phyloP scores from a whole-genome alignment of 2,113 vertebrate species.

The Psilopogon haemacephalus region DNA sequence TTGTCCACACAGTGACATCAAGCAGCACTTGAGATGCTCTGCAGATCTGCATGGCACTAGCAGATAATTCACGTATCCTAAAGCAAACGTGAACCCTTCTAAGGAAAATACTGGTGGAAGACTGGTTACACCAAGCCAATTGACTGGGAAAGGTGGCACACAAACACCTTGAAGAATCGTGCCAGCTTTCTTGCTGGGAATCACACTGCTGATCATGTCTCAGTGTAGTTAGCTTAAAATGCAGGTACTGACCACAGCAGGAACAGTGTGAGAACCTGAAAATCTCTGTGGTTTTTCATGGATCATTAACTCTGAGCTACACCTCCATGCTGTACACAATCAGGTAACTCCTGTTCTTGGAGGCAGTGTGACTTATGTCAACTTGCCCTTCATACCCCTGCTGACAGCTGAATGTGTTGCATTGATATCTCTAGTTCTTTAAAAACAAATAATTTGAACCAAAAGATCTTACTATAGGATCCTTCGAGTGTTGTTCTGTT shows the following conservation, averaged over 20 bases:
- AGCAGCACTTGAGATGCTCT: background rate
- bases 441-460: constrained; percentile 56
- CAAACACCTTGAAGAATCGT: background rate
- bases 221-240: background rate
- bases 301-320: background rate
- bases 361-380: background rate
- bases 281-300: background rate
- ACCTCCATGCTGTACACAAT: background rate
- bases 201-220: background rate
- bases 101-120: background rate
- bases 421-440: constrained; percentile 48
- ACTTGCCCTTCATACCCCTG: constrained; percentile 23
- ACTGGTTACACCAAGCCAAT: background rate
- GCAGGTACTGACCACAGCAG: background rate
- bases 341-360: background rate
- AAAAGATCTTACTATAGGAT: constrained; percentile 62
- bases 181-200: background rate
- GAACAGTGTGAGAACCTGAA: background rate
- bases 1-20: background rate
- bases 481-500: constrained; percentile 63
- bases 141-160: background rate
- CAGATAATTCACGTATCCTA: background rate
- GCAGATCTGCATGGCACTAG: background rate
- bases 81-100: background rate
- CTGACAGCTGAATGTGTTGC: constrained; percentile 25